phyloP scores from a whole-genome alignment of 2,113 vertebrate genomes.

The Lagopus leucura region DNA sequence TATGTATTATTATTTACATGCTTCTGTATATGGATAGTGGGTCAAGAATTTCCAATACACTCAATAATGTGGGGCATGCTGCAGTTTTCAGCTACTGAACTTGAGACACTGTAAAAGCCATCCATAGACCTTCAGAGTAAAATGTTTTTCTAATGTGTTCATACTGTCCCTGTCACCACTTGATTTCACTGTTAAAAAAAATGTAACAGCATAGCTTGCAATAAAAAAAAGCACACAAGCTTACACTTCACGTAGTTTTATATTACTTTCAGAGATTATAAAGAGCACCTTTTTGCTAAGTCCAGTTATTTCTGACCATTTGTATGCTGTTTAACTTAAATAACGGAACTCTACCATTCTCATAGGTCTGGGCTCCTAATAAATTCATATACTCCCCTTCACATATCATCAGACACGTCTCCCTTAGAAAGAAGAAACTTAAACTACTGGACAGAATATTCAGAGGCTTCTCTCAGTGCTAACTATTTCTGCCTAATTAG shows the following conservation, averaged over 20 bases:
- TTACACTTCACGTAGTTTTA: not conserved
- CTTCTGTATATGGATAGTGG: not conserved
- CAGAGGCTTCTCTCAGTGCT: not conserved
- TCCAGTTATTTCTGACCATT: not conserved
- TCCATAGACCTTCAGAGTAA: not conserved
- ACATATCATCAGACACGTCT: not conserved
- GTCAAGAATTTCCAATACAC: not conserved
- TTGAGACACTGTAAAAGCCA: not conserved
- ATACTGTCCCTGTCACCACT: not conserved
- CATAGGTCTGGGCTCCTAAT: not conserved
- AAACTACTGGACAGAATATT: not conserved
- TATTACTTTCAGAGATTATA: not conserved
- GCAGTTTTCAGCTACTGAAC: not conserved
- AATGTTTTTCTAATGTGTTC: not conserved
- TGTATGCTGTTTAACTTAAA: not conserved
- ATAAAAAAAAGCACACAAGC: not conserved
- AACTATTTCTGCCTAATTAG: conserved; percentile 13
- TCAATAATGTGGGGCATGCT: not conserved
- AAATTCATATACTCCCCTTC: not conserved
- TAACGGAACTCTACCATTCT: not conserved
- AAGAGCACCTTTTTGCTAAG: not conserved
- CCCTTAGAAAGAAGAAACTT: not conserved
- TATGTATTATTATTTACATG: not conserved
- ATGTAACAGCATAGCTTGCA: not conserved
- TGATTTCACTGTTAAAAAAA: not conserved